Evolutionary conservation across 1,140 invertebrate genomes (phyloP).

Genomic region (Calephelis nemesis): DNA sequence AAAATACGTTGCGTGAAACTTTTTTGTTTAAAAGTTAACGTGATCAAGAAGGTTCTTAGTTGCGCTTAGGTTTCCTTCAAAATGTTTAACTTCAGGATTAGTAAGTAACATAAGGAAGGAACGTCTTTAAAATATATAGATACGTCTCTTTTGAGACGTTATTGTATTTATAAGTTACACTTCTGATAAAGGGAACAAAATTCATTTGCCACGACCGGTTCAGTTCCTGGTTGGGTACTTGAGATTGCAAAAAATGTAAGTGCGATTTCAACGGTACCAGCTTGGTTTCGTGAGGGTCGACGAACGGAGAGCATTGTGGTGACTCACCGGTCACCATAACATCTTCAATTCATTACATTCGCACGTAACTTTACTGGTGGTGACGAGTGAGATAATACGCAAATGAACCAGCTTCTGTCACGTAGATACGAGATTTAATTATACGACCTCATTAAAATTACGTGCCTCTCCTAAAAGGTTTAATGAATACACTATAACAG

Average conservation of each 20-base stretch:
- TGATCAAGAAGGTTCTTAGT: too few relatives aligned
- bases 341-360: constrained; percentile 46
- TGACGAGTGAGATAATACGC: constrained; percentile 25
- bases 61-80: too few relatives aligned
- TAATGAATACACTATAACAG: too few relatives aligned
- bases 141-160: too few relatives aligned
- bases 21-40: too few relatives aligned
- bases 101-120: too few relatives aligned
- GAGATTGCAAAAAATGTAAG: constrained; percentile 42
- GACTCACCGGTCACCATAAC: constrained; percentile 60
- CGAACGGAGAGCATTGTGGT: constrained; percentile 53
- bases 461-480: neutral
- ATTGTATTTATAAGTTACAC: neutral
- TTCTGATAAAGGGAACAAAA: neutral
- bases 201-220: constrained; percentile 10
- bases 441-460: neutral
- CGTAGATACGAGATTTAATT: neutral
- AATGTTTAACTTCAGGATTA: too few relatives aligned
- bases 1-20: too few relatives aligned
- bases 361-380: constrained; percentile 30
- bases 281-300: constrained; percentile 51
- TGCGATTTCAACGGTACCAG: constrained; percentile 52
- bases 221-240: constrained; percentile 20
- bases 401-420: constrained; percentile 31
- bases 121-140: too few relatives aligned